phyloP scores from a whole-genome alignment of 2,888 invertebrate genomes.

The Brachyptera putata region DNA sequence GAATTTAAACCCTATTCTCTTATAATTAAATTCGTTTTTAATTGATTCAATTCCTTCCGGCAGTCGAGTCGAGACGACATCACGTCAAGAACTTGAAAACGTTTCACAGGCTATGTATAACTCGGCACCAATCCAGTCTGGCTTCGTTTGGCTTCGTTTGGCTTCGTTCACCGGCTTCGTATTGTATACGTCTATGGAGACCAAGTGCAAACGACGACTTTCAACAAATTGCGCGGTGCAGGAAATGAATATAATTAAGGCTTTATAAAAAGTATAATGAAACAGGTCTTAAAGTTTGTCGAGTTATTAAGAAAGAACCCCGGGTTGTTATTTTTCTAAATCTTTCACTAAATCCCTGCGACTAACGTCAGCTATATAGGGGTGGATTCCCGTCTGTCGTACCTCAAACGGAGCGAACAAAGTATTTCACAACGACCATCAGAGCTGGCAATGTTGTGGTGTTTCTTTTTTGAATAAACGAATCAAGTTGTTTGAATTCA shows the following conservation, averaged over 20 bases:
- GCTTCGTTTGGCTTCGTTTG: not conserved
- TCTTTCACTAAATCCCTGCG: no score
- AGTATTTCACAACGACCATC: no score
- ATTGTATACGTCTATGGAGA: not conserved
- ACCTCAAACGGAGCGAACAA: no score
- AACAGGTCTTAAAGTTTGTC: constrained; percentile 5
- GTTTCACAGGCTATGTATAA: no score
- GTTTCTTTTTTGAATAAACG: no score
- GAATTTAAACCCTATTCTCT: not conserved
- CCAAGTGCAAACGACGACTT: not conserved
- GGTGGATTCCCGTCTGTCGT: no score
- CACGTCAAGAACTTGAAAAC: no score
- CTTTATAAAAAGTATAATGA: constrained; percentile 3
- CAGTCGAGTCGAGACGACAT: not conserved
- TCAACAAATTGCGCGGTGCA: not conserved
- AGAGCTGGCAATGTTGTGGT: no score
- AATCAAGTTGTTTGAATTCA: no score
- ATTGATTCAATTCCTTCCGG: constrained; percentile 15
- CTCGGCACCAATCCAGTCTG: no score
- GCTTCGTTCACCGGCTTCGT: not conserved
- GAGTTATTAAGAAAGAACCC: not conserved
- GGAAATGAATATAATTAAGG: constrained; percentile 2
- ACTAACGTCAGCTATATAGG: no score
- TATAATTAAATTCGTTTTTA: constrained; percentile 21
- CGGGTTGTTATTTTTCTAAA: not conserved